Evolutionary conservation across 2,797 vertebrate genomes (phyloP).

Genomic region (Euphonia xanthogaster): DNA sequence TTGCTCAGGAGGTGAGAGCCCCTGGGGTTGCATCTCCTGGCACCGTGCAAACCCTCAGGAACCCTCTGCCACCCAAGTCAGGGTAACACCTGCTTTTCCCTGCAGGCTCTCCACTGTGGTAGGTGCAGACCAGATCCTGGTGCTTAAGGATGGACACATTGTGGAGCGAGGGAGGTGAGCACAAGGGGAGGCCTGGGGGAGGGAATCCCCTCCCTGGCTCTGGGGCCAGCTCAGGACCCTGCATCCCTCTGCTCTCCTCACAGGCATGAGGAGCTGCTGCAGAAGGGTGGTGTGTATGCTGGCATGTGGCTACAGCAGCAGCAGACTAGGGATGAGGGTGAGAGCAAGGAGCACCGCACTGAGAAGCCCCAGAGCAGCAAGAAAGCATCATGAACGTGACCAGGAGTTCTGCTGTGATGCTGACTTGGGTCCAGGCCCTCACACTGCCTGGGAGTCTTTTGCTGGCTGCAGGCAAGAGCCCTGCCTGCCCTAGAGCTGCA

Average conservation of each 20-base stretch:
- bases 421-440: neutral
- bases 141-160: conserved; percentile 85
- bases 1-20: neutral
- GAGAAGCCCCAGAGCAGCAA: conserved; percentile 77
- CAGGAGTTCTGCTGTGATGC: neutral
- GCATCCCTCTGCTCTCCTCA: neutral
- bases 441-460: neutral
- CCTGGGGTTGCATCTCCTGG: neutral
- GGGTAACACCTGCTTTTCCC: neutral
- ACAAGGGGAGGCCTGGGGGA: rapidly evolving
- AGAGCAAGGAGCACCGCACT: conserved; percentile 78
- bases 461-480: rapidly evolving
- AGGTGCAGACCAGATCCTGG: conserved; percentile 91
- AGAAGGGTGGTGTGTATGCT: conserved; percentile 84
- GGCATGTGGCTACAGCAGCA: conserved; percentile 93
- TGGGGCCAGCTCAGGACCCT: neutral
- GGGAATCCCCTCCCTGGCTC: neutral
- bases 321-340: conserved; percentile 67
- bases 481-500: neutral
- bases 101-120: conserved; percentile 92
- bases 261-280: conserved; percentile 89
- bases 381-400: neutral
- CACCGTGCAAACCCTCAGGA: rapidly evolving
- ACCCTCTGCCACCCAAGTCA: neutral
- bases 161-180: conserved; percentile 89